Percentiles rank a stretch among this genome's conserved stretches.
These are phyloP conservation scores for Prionace glauca DNA, from an alignment of 2,797 vertebrate genomes.

Conservation along the genomic window DNA sequence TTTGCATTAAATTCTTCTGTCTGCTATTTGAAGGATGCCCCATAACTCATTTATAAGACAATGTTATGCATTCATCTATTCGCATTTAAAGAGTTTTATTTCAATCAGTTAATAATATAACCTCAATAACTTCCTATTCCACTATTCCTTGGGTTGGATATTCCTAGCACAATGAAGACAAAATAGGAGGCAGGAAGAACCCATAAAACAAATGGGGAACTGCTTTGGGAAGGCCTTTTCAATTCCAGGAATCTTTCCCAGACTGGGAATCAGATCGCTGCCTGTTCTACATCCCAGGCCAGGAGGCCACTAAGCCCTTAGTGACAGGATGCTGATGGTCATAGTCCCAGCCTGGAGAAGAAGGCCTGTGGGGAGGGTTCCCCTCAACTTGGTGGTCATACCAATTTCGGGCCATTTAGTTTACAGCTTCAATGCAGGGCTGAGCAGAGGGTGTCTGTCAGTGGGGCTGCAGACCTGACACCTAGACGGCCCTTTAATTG, in stretches of 20 bases:
- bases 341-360: too few species aligned
- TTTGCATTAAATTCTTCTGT: background rate
- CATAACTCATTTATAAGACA: background rate
- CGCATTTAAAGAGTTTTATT: background rate
- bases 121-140: background rate
- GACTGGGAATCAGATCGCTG: background rate
- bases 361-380: too few species aligned
- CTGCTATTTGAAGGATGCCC: background rate
- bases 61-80: background rate
- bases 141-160: background rate
- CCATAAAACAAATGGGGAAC: background rate
- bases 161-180: background rate
- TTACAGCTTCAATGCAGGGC: too few species aligned
- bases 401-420: too few species aligned
- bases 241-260: background rate
- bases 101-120: background rate
- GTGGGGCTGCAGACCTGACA: too few species aligned
- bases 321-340: too few species aligned
- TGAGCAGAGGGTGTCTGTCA: too few species aligned
- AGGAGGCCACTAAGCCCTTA: too few species aligned
- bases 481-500: too few species aligned
- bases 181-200: background rate
- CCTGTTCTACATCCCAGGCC: background rate
- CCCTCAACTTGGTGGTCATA: too few species aligned
- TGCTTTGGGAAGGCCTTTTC: background rate